Evolutionary conservation across 2,113 vertebrate genomes (phyloP).

Genomic region (Thalassoma bifasciatum): DNA sequence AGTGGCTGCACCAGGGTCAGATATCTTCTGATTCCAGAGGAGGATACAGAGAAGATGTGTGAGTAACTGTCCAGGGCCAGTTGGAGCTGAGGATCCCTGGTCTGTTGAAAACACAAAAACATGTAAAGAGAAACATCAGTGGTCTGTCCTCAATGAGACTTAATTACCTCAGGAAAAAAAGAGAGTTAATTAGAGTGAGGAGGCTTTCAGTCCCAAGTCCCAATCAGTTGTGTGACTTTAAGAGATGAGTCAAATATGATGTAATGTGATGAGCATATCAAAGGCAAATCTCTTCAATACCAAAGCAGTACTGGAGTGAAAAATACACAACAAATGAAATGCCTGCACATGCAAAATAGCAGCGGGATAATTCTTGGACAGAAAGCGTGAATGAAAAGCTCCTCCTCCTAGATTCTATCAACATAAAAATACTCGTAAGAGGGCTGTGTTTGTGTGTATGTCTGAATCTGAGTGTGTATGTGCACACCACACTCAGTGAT

Average conservation of each 20-base stretch:
- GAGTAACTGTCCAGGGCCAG: constrained; percentile 90
- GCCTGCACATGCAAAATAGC: constrained; percentile 12
- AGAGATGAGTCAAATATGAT: background rate
- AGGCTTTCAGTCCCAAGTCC: no score
- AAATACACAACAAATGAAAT: constrained; percentile 4
- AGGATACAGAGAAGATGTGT: constrained; percentile 88
- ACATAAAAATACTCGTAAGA: constrained; percentile 32
- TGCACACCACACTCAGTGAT: constrained; percentile 42
- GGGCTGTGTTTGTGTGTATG: constrained; percentile 9
- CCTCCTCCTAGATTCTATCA: constrained; percentile 26
- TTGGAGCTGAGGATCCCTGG: constrained; percentile 90
- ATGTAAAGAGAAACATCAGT: background rate
- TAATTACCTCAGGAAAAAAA: no score
- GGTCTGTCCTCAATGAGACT: background rate
- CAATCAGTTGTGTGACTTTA: background rate
- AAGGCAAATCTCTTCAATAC: background rate
- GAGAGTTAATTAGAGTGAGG: no score
- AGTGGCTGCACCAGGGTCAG: constrained; percentile 92
- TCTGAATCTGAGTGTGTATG: constrained; percentile 24
- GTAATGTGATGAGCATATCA: constrained; percentile 3
- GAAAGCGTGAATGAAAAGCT: constrained; percentile 37
- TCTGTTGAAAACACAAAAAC: constrained; percentile 79
- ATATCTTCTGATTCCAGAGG: constrained; percentile 89
- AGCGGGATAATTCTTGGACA: background rate
- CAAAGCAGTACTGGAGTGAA: background rate